These are phyloP conservation scores for Oeneis ivallda DNA, from an alignment of 2,888 invertebrate species.

Conservation along the genomic window DNA sequence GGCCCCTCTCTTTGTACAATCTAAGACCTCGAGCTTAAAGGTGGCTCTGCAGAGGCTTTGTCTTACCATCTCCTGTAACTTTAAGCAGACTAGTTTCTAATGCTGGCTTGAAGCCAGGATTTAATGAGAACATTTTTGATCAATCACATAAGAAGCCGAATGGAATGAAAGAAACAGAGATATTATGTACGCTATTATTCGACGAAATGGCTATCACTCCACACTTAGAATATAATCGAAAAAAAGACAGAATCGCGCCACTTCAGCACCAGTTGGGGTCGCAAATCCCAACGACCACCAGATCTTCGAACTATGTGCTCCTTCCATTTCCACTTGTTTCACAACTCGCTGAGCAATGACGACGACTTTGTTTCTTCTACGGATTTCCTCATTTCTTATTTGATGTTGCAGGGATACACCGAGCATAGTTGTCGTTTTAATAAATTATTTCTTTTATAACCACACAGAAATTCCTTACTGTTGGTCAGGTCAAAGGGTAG, in stretches of 20 bases:
- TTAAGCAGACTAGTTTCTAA: neutral
- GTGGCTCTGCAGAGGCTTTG: neutral
- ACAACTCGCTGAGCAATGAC: no score
- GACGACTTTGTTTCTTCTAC: no score
- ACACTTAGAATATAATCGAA: neutral
- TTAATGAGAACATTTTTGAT: neutral
- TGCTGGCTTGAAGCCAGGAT: slow-evolving; percentile 1
- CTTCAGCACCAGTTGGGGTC: no score
- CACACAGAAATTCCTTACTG: no score
- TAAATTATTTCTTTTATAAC: no score
- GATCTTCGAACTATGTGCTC: no score
- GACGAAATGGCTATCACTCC: slow-evolving; percentile 1
- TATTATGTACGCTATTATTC: neutral
- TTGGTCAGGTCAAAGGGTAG: no score
- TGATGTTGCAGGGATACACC: no score
- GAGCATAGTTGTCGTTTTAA: no score
- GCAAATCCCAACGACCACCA: no score
- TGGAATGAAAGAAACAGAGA: neutral
- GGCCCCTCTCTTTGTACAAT: neutral
- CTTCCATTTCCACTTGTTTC: no score
- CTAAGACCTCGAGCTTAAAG: neutral
- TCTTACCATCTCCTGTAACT: neutral
- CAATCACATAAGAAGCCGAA: neutral
- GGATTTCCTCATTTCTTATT: no score
- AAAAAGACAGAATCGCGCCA: slow-evolving; percentile 1